Evolutionary conservation across 92 coral and sea anemone species (phyloP).

Genomic region (Phymanthus crucifer): DNA sequence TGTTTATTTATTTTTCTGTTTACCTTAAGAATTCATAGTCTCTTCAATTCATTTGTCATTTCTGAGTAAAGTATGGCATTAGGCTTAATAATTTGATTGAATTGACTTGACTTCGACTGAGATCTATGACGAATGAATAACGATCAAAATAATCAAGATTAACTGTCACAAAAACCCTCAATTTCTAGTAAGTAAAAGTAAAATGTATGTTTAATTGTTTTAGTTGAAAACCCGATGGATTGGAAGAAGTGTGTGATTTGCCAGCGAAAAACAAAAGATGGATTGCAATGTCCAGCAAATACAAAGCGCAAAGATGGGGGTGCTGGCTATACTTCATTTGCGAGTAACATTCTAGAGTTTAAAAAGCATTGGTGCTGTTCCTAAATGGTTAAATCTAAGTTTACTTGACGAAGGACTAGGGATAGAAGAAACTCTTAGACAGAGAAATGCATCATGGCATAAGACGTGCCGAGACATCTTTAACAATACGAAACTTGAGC

Average conservation of each 20-base stretch:
- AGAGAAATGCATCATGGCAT: slow-evolving; percentile 53
- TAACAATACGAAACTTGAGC: slow-evolving; percentile 37
- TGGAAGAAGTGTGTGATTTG: slow-evolving; percentile 45
- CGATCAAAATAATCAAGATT: background rate
- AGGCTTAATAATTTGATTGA: background rate
- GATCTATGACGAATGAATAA: background rate
- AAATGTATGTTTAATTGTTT: background rate
- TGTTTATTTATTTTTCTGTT: background rate
- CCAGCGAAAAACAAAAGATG: slow-evolving; percentile 15
- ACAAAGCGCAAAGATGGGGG: slow-evolving; percentile 52
- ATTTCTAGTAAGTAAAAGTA: background rate
- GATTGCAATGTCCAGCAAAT: slow-evolving; percentile 38
- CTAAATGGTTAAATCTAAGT: slow-evolving; percentile 7
- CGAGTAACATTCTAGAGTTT: slow-evolving; percentile 23
- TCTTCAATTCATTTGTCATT: background rate
- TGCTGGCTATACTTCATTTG: slow-evolving; percentile 42
- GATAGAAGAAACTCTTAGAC: slow-evolving; percentile 19
- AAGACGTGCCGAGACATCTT: slow-evolving; percentile 42
- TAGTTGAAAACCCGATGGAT: slow-evolving; percentile 4
- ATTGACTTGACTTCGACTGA: background rate
- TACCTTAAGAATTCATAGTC: background rate
- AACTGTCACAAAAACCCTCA: background rate
- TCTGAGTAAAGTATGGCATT: background rate
- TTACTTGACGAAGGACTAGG: slow-evolving; percentile 24
- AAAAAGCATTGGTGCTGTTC: slow-evolving; percentile 10